A percentile compares a stretch with the other conserved stretches of the same genome.
These are phyloP conservation scores for Pelosia muscerda DNA, from an alignment of 2,888 invertebrate genomes.

Conservation along the genomic window DNA sequence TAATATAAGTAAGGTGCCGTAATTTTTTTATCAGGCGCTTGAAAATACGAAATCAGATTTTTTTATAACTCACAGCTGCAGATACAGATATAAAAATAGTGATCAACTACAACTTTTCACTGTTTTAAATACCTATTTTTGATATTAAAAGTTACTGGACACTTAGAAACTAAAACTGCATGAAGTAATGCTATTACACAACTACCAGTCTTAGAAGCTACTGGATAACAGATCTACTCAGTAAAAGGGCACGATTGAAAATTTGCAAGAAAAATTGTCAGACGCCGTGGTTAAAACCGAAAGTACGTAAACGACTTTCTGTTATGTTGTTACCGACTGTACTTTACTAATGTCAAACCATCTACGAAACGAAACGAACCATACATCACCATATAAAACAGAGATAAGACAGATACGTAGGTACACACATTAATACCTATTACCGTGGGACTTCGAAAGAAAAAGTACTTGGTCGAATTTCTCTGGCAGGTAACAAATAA, in stretches of 20 bases:
- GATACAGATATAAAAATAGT: no score
- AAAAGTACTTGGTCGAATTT: constrained; percentile 26
- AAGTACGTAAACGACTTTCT: no score
- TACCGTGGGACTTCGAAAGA: constrained; percentile 3
- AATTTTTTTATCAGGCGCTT: constrained; percentile 55
- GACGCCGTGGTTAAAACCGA: no score
- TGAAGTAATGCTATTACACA: no score
- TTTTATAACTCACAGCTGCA: constrained; percentile 18
- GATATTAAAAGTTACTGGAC: no score
- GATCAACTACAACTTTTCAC: no score
- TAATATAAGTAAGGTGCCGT: constrained; percentile 54
- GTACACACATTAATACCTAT: constrained; percentile 19
- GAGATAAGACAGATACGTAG: constrained; percentile 12
- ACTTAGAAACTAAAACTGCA: no score
- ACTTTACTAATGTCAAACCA: not conserved
- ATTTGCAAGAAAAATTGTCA: no score
- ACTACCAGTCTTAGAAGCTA: no score
- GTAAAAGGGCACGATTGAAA: no score
- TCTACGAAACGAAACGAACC: not conserved
- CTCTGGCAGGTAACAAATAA: constrained; percentile 18
- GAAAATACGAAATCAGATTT: constrained; percentile 27
- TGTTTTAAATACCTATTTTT: no score
- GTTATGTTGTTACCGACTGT: not conserved
- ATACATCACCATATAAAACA: not conserved
- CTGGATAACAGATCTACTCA: no score